Evolutionary conservation across 2,888 invertebrate genomes (phyloP), one percentile per base, ranked within the genome.

Genomic region (Epirrhoe tristata): DNA sequence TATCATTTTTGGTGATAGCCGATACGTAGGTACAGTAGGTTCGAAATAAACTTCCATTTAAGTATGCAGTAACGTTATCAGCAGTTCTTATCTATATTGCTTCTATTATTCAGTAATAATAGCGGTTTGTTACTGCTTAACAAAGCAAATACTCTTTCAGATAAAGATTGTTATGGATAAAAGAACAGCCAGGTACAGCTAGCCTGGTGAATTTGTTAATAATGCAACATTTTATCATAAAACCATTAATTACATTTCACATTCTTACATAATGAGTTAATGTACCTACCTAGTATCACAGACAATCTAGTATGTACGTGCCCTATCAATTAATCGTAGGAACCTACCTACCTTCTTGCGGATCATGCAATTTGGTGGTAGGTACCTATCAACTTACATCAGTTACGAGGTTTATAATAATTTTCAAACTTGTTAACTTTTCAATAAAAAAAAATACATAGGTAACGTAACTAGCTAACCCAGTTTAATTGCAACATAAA

Each of bases 81-180:
- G 60, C 36, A 5, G 58, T 56, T 58, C 65, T 75, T 75, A 75
- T 74, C 75, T 56, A 17, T 66, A 68, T 67, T 75, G 62, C 55
- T 68, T 54, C 56, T 51, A 70, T 71, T 66, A 65, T 68, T 58
- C 54, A 62, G 60, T 67, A 72, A 71, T 63, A 69, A 36, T 48
- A 58, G 54, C 53, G 57, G 48, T 56, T 65, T 64, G 55, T 70
- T 70, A 52, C 67, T 51, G 65, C 53, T 36, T 52, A 58, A 58
- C 43, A 63, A 61, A 70, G 70, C 67, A 65, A 61, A 59, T 57
- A 54, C 39, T 53, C 24, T 57, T 67, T 69, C 60, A 66, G 77
- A 79, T 81, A 79, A 78, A 74, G 55, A n/a, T 70, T 79, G 74
- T 81, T 77, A 74, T 77, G 77, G 71, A 70, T 66, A 69, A 48